Base-by-base conservation (phyloP, 2,797 vertebrate genomes). In the Rhinogobio ventralis region DNA sequence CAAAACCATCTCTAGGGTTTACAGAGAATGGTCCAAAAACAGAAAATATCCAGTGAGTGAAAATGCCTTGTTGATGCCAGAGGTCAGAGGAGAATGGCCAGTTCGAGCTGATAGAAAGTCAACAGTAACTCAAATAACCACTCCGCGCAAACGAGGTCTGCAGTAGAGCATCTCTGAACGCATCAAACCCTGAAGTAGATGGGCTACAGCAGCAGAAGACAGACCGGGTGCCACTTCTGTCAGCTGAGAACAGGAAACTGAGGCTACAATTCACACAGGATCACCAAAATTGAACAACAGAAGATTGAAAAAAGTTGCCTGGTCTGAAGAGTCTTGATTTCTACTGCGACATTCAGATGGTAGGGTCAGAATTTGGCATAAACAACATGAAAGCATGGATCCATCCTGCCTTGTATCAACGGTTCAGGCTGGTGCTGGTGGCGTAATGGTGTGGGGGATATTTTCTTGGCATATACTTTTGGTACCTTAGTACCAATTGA, bases 31-130 rank as follows among this genome's bases (percentile, higher is more conserved):
- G 17, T 51, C 17, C 6, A 51, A 51, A 51, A 51, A 19, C 2
- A 19, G 17, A 51, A 51, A 19, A 51, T 19, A 51, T 51, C 15
- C 6, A 51, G 7, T 39, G 36, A 39, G 36, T 53, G 51, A 67
- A 80, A 86, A 80, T 83, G 55, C 68, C 53, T 83, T 79, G 85
- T 79, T 86, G 74, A 86, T 86, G 73, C 53, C 73, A 86, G 53
- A 83, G 42, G 66, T 86, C 85, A 87, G 76, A 87, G 36, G 33
- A 69, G 20, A 69, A 87, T 81, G 51, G 81, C 46, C 42, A 67
- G 55, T 79, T 82, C 19, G 2, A 81, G 80, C 19, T 11, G 19
- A 73, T 73, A 13, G 5, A 73, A 73, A 51, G 49, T 17, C 15
- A 73, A 49, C 45, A 49, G 25, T 49, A 19, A 2, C 4, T 73